Evolutionary conservation across 2,113 vertebrate species (phyloP).

Genomic region (Anolis sagrei): DNA sequence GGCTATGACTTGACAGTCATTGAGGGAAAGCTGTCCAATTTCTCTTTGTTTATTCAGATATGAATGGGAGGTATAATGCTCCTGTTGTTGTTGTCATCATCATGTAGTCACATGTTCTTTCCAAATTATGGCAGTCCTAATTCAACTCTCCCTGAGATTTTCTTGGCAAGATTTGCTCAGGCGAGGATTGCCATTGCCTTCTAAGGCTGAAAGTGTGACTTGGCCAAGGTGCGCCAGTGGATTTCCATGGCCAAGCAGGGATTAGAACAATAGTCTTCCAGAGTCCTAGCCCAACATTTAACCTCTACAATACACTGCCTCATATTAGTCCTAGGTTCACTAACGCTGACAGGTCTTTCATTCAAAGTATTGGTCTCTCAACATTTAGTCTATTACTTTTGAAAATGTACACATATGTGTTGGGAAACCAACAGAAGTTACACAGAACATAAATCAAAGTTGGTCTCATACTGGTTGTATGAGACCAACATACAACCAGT

Average conservation of each 20-base stretch:
- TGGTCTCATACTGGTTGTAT: background rate
- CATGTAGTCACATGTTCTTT: no score
- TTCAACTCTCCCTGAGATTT: no score
- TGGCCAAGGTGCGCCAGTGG: no score
- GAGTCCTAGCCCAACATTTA: no score
- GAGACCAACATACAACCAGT: background rate
- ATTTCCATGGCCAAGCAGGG: no score
- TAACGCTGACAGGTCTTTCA: background rate
- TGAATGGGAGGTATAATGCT: background rate
- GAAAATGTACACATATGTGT: background rate
- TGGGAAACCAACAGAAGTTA: background rate
- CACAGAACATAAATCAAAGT: background rate
- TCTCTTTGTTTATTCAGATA: background rate
- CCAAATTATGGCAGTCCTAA: no score
- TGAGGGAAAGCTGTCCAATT: background rate
- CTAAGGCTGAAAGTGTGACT: no score
- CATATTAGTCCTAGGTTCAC: background rate
- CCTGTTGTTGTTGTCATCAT: background rate
- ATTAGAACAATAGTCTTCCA: no score
- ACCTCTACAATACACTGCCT: no score
- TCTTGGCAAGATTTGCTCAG: no score
- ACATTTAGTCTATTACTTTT: background rate
- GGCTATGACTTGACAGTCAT: background rate
- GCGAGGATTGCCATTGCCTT: no score
- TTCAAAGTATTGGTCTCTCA: background rate